Evolutionary conservation across 2,888 invertebrate species (phyloP).

Genomic region (Sycophila texana): DNA sequence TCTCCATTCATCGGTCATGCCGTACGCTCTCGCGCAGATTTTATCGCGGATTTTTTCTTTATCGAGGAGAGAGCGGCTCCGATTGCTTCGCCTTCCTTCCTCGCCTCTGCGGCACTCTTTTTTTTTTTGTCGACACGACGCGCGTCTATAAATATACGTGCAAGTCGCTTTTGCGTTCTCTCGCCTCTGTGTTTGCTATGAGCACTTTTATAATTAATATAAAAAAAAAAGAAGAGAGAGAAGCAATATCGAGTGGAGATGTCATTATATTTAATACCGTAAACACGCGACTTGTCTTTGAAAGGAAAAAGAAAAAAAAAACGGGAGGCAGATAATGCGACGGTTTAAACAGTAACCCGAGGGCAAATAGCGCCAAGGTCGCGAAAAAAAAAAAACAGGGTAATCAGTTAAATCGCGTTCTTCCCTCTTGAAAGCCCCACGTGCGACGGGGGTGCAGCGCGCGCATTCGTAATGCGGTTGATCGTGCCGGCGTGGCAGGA

Average conservation of each 20-base stretch:
- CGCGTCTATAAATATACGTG: constrained; percentile 36
- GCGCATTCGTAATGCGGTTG: neutral
- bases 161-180: constrained; percentile 1
- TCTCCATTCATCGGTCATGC: constrained; percentile 41
- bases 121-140: neutral
- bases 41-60: constrained; percentile 26
- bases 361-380: too few species aligned
- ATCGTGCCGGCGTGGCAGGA: constrained; percentile 61
- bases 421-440: too few species aligned
- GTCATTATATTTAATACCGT: too few species aligned
- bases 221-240: too few species aligned
- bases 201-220: neutral
- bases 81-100: constrained; percentile 1
- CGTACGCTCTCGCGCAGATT: constrained; percentile 38
- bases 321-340: too few species aligned
- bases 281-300: too few species aligned
- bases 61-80: constrained; percentile 3
- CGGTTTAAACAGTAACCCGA: too few species aligned
- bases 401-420: too few species aligned
- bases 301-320: too few species aligned
- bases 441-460: neutral
- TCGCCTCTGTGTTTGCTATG: constrained; percentile 14
- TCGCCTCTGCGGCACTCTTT: constrained; percentile 23
- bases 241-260: too few species aligned
- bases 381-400: too few species aligned